These are phyloP conservation scores for Cheiracanthium punctorium DNA, from an alignment of 2,888 invertebrate species.

Conservation along the genomic window DNA sequence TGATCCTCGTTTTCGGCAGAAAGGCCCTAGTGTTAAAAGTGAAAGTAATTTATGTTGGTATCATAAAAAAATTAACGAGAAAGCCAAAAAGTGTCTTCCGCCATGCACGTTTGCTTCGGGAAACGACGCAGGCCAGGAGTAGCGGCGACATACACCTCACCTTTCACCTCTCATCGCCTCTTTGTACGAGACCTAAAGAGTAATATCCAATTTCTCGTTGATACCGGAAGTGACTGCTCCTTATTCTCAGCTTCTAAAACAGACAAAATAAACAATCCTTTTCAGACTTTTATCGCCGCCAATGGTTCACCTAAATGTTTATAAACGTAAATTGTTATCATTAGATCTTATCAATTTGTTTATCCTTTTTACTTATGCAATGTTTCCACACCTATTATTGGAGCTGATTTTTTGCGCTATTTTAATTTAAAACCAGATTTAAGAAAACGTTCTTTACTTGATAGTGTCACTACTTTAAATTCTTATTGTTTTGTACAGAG, in stretches of 20 bases:
- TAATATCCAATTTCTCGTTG: background rate
- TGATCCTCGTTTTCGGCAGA: too few relatives aligned
- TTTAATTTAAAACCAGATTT: background rate
- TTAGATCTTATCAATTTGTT: background rate
- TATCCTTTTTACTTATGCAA: background rate
- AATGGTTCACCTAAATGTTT: background rate
- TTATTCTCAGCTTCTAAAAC: background rate
- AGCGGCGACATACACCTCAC: too few relatives aligned
- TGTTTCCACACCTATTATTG: background rate
- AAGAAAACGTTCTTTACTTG: background rate
- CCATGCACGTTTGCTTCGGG: too few relatives aligned
- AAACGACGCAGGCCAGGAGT: background rate
- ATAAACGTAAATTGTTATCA: too few relatives aligned
- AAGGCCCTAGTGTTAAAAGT: background rate
- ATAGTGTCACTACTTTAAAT: constrained; percentile 14
- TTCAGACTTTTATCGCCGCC: background rate
- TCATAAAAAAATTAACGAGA: too few relatives aligned
- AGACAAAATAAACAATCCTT: background rate
- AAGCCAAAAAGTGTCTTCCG: too few relatives aligned
- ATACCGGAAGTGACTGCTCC: background rate
- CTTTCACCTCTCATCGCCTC: too few relatives aligned
- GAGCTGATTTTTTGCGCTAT: background rate
- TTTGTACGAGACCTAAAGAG: background rate
- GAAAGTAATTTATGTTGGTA: background rate
- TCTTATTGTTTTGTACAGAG: background rate